A percentile compares a stretch with the other conserved stretches of the same genome.
Evolutionary conservation across 2,113 vertebrate genomes (phyloP).

Genomic region (Coptodon bakossiorum): DNA sequence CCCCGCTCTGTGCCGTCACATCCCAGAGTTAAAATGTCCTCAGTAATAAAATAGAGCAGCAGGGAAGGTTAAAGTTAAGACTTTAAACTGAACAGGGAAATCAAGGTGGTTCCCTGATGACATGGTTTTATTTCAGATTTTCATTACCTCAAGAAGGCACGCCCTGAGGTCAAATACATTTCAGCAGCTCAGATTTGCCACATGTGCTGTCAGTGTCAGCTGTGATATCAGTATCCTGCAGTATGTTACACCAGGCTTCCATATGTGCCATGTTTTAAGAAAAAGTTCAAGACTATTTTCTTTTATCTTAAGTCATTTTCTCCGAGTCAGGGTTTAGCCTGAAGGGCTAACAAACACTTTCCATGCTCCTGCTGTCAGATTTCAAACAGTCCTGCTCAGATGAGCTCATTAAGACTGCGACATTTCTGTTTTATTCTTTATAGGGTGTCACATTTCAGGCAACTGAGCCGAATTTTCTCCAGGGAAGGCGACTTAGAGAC

Average conservation of each 20-base stretch:
- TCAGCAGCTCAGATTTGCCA: slow-evolving; percentile 19
- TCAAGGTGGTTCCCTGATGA: slow-evolving; percentile 42
- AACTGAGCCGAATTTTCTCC: background rate
- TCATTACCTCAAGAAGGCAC: slow-evolving; percentile 40
- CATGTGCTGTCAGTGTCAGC: background rate
- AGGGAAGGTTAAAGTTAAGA: slow-evolving; percentile 44
- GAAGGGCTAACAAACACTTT: background rate
- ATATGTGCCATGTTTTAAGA: background rate
- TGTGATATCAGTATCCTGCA: background rate
- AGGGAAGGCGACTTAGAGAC: background rate
- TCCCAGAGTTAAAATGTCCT: slow-evolving; percentile 23
- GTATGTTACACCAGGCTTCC: background rate
- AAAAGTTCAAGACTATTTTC: background rate
- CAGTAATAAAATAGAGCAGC: slow-evolving; percentile 40
- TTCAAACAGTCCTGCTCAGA: background rate
- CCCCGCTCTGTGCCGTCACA: slow-evolving; percentile 25
- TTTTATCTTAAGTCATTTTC: background rate
- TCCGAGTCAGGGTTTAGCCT: background rate
- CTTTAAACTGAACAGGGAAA: slow-evolving; percentile 51
- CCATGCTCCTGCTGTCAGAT: background rate
- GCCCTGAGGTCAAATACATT: slow-evolving; percentile 38
- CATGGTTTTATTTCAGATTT: slow-evolving; percentile 51
- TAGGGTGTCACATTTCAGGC: background rate
- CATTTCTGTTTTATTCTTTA: background rate
- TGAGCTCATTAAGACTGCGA: background rate